A percentile compares a stretch with the other conserved stretches of the same genome.
phyloP scores from a whole-genome alignment of 2,888 invertebrate genomes.

The Perizoma affinitatum region DNA sequence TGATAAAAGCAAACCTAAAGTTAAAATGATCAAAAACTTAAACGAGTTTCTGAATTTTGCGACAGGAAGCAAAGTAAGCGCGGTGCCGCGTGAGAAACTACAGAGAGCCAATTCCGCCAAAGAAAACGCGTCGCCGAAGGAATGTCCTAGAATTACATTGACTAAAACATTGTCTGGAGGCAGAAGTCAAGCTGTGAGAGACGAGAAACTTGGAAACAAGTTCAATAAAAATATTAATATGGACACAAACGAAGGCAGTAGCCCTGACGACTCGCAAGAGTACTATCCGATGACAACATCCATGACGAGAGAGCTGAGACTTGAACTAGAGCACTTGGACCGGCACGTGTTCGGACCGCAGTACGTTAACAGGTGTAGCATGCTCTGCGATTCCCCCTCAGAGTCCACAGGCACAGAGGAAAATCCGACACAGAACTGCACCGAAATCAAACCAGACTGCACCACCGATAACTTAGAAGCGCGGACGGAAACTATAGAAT shows the following conservation, averaged over 20 bases:
- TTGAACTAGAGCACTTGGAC: conserved; percentile 93
- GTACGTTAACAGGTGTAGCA: conserved; percentile 67
- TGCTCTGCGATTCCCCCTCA: conserved; percentile 72
- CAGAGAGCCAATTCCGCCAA: conserved; percentile 67
- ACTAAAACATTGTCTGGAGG: conserved; percentile 67
- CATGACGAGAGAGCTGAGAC: conserved; percentile 91
- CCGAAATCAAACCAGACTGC: conserved; percentile 54
- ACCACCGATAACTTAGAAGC: conserved; percentile 51
- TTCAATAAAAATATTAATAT: conserved; percentile 56
- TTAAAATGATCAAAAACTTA: conserved; percentile 89
- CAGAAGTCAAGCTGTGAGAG: conserved; percentile 55
- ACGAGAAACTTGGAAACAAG: conserved; percentile 54
- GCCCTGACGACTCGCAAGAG: conserved; percentile 92
- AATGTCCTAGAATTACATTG: conserved; percentile 66
- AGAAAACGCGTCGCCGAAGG: conserved; percentile 59
- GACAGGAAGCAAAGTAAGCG: conserved; percentile 82
- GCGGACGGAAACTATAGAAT: conserved; percentile 51
- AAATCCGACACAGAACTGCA: conserved; percentile 57
- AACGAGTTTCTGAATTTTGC: conserved; percentile 93
- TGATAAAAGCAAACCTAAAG: conserved; percentile 63
- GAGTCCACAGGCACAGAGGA: conserved; percentile 75
- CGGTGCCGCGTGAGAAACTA: conserved; percentile 58
- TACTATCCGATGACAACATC: conserved; percentile 95
- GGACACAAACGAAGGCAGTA: conserved; percentile 84
- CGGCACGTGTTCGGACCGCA: conserved; percentile 90